Conservation (phyloP, 2,113 vertebrate species). For the Trematocara zebra region DNA sequence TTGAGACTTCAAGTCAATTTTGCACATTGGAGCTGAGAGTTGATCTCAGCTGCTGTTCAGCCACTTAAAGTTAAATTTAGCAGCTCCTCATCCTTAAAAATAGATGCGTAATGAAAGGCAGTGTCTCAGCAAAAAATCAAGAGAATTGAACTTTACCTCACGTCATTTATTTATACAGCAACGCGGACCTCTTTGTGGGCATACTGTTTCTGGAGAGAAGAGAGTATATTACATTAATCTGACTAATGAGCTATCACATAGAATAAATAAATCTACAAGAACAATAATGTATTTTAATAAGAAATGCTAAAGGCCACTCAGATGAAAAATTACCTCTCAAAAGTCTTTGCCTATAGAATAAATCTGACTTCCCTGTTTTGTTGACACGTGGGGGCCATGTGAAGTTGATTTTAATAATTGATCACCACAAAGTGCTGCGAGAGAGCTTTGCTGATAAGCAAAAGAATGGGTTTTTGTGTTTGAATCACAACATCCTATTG, state of each 20-base stretch:
- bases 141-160: constrained; percentile 46
- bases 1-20: neutral
- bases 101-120: constrained; percentile 39
- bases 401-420: constrained; percentile 79
- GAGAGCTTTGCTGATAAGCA: constrained; percentile 67
- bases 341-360: constrained; percentile 71
- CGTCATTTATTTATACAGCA: constrained; percentile 49
- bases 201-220: constrained; percentile 47
- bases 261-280: constrained; percentile 78
- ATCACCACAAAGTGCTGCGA: constrained; percentile 65
- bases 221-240: constrained; percentile 78
- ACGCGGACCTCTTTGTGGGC: constrained; percentile 32
- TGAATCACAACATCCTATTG: constrained; percentile 65
- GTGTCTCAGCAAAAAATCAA: constrained; percentile 21
- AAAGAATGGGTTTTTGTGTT: constrained; percentile 63
- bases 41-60: neutral
- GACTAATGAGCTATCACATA: constrained; percentile 78
- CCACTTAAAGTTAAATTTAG: constrained; percentile 36
- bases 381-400: constrained; percentile 61
- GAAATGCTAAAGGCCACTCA: constrained; percentile 76
- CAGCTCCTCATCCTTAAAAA: constrained; percentile 33
- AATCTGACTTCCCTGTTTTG: constrained; percentile 70
- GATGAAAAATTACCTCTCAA: constrained; percentile 76
- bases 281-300: constrained; percentile 81
- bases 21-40: neutral